Base-by-base conservation (phyloP, 2,888 invertebrate species). In the Pyrgus malvae region DNA sequence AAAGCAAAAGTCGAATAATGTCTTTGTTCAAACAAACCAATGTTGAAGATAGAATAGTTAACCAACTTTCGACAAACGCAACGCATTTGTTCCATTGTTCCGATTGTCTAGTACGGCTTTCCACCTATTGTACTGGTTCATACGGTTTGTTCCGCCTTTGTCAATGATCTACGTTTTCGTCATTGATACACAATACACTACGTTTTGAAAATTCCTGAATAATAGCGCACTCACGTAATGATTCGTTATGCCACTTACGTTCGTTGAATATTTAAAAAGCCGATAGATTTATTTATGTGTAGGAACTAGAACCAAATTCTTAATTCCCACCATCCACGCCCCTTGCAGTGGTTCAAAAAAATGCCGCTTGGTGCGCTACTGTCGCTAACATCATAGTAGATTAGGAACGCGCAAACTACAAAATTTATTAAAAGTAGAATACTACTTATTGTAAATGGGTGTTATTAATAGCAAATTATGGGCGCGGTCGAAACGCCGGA, bases 11-110 rank as follows among this genome's bases (percentile, higher is more conserved):
- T 31, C 31, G 11, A 31, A 31, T 31, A 29, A 54, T 33, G 54
- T 48, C 12, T 29, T 25, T 46, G 38, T 57, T 44, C 33, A 58
- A 53, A 62, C 48, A 53, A 57, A 38, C 5, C 45, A 44, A 61
- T 55, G 50, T 31, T 54, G 55, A 56, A 66, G 59, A 55, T 56
- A n/a, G 23, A 23, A 23, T 3, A 61, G 61, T 57, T 67, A 62
- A 61, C 58, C 60, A 69, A 75, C 74, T 78, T 78, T 80, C 74
- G 62, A 76, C 74, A 76, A 70, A 74, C 74, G 76, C 75, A 75
- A 76, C 71, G 75, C 25, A 74, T 76, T 79, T 74, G 64, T 69
- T 65, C 65, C 67, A 72, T 72, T 74, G 74, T 78, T 74, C 66
- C 68, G 58, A 63, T 63, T 67, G 70, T 62, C 65, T 38, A 68